Base-by-base conservation (phyloP, 2,888 invertebrate genomes). In the Polyploca ridens region DNA sequence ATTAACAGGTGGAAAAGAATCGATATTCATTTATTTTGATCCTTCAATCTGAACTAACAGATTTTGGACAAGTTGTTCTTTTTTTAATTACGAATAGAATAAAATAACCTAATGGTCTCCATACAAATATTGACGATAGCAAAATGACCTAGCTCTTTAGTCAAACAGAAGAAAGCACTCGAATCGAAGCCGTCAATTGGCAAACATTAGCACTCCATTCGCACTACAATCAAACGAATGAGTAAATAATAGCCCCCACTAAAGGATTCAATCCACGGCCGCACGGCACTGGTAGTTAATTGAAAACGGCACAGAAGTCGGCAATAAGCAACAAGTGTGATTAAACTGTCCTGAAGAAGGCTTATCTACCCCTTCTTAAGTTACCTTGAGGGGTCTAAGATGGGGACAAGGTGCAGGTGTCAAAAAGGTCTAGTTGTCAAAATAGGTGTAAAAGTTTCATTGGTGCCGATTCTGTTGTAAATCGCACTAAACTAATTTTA, bases 271-370 rank as follows among this genome's bases (percentile, higher is more conserved):
- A 73, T 54, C 54, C 54, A 54, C 19, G 54, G 70, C 70, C 78
- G 73, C 83, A 83, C 73, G 71, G 78, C 77, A 73, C 77, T 79
- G 54, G 75, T 77, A 80, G 75, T 83, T 83, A 84, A 85, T 85
- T 82, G 83, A 80, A 81, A 75, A 69, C 70, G 75, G 54, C 19
- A 77, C 78, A 72, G 73, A 71, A 74, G 68, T 70, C 62, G 69
- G 69, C 73, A 69, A 54, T 19, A 64, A 70, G 80, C 85, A 85
- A 85, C 85, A 86, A 85, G 86, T 85, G 75, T 70, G 76, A 84
- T 81, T 81, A 81, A 81, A 66, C 67, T 49, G 54, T n/a, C 61
- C 57, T 11, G 38, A 16, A 59, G 46, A 33, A 63, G 54, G 54
- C 54, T 54, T 54, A 54, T 54, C 54, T 54, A 2, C 6, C 16